These are phyloP conservation scores for Lepidurus packardi DNA, from an alignment of 1,140 invertebrate species.

Conservation along the genomic window DNA sequence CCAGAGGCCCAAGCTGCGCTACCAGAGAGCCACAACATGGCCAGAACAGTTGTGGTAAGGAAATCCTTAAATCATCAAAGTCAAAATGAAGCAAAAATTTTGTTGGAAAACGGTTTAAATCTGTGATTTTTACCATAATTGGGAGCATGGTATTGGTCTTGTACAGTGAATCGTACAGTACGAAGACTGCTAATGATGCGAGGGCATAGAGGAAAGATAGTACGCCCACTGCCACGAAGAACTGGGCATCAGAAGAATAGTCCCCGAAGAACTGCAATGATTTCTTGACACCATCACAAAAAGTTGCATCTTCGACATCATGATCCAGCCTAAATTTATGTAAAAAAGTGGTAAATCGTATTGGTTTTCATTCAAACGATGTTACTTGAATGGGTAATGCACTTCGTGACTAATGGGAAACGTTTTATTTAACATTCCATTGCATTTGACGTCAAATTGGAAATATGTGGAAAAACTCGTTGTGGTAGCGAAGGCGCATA, in stretches of 20 bases:
- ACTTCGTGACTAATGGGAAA: conserved; percentile 36
- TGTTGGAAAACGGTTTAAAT: not conserved
- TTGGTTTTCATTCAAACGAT: conserved; percentile 26
- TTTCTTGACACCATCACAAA: not conserved
- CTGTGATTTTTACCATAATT: conserved; percentile 45
- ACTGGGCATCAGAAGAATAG: conserved; percentile 56
- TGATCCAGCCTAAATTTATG: conserved; percentile 36
- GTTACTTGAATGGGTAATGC: conserved; percentile 46
- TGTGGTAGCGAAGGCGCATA: conserved; percentile 55
- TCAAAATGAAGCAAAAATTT: conserved; percentile 1
- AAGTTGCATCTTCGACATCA: not conserved
- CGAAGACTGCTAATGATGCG: conserved; percentile 54
- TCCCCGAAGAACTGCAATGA: conserved; percentile 44
- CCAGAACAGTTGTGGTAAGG: conserved; percentile 53
- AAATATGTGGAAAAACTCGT: conserved; percentile 46
- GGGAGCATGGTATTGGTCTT: conserved; percentile 51
- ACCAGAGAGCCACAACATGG: conserved; percentile 60
- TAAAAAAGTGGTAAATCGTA: conserved; percentile 33
- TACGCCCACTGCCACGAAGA: conserved; percentile 64
- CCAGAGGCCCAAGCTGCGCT: conserved; percentile 62
- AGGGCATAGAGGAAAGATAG: conserved; percentile 58
- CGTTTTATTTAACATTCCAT: conserved; percentile 28
- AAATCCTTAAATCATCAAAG: conserved; percentile 53
- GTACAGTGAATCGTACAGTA: conserved; percentile 56
- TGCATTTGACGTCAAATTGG: conserved; percentile 41